Evolutionary conservation across 1,140 invertebrate genomes (phyloP).

Genomic region (Bombus soroeensis): DNA sequence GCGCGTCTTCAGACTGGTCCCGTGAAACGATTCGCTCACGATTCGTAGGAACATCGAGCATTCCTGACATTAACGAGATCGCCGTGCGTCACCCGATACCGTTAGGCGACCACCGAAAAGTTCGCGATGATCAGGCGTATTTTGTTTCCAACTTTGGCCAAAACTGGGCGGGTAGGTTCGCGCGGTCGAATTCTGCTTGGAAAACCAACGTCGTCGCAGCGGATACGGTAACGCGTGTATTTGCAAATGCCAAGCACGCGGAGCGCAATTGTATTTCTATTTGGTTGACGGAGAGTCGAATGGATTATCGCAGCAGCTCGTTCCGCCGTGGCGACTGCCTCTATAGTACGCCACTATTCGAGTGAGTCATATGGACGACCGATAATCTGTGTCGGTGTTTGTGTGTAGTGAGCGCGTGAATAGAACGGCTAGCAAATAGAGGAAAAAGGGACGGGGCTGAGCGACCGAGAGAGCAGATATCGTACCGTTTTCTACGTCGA

Average conservation of each 20-base stretch:
- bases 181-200: not conserved
- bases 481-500: conserved; percentile 46
- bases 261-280: not conserved
- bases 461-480: conserved; percentile 20
- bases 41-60: not conserved
- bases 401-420: conserved; percentile 46
- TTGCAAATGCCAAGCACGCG: not conserved
- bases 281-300: conserved; percentile 10
- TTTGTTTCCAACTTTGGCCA: too few species aligned
- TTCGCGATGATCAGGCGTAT: not conserved
- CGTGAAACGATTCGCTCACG: conserved; percentile 7
- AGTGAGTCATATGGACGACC: conserved; percentile 60
- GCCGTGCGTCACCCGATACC: not conserved
- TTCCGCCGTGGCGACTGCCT: conserved; percentile 36
- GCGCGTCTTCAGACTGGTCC: conserved; percentile 8
- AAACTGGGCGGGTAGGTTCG: too few species aligned
- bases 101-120: not conserved
- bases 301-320: conserved; percentile 55
- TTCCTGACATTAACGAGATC: conserved; percentile 17
- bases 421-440: conserved; percentile 52
- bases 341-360: conserved; percentile 42
- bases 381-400: conserved; percentile 61
- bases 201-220: not conserved
- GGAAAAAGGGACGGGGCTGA: not conserved
- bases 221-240: not conserved